A percentile compares a stretch with the other conserved stretches of the same genome.
These are phyloP conservation scores for Mus pahari DNA, from an alignment of 2,113 vertebrate genomes.

Conservation along the genomic window DNA sequence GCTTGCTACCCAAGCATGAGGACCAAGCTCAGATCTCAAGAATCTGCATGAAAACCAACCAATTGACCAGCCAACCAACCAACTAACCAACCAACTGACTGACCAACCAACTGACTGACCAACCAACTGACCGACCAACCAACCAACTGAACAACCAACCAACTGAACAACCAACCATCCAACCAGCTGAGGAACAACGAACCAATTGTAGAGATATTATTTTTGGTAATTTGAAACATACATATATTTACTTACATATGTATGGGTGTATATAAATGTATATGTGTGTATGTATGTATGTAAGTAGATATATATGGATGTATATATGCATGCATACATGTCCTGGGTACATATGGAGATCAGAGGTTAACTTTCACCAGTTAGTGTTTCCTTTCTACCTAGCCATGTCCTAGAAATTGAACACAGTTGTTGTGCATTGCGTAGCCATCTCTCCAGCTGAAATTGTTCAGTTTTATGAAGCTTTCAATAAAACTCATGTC, in stretches of 20 bases:
- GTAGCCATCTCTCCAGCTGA: not conserved
- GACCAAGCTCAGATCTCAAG: not conserved
- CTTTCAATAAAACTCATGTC: not conserved
- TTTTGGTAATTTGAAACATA: not conserved
- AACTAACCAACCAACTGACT: too few relatives aligned
- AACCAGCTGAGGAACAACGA: too few relatives aligned
- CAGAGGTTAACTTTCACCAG: not conserved
- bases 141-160: too few relatives aligned
- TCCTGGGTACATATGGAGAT: not conserved
- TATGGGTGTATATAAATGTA: not conserved
- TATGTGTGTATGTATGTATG: not conserved
- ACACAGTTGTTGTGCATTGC: too few relatives aligned
- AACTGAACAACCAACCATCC: too few relatives aligned
- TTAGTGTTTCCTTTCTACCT: not conserved
- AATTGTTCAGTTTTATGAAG: not conserved
- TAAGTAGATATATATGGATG: fast-evolving
- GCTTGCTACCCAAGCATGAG: not conserved
- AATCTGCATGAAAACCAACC: not conserved
- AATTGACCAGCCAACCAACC: not conserved
- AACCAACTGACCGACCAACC: too few relatives aligned
- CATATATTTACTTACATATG: not conserved
- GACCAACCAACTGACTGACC: too few relatives aligned
- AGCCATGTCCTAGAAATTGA: not conserved
- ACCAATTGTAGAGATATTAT: not conserved
- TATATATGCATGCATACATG: not conserved